Evolutionary conservation across 2,888 invertebrate species (phyloP).

Genomic region (Campopleginae sp.): DNA sequence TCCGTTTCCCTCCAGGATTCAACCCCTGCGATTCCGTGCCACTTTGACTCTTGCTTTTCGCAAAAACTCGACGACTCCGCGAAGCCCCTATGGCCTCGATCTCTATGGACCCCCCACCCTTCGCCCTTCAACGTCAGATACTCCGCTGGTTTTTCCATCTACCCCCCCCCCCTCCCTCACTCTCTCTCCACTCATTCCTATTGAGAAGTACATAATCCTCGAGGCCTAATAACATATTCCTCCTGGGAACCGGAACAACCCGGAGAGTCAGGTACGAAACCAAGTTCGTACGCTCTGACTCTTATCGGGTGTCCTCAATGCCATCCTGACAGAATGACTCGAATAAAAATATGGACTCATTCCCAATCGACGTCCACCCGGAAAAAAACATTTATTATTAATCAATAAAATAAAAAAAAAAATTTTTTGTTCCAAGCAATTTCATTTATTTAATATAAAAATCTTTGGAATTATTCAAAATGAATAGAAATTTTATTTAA

Average conservation of each 20-base stretch:
- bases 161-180: conserved; percentile 38
- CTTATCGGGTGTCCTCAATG: conserved; percentile 4
- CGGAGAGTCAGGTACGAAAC: conserved; percentile 60
- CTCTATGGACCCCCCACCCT: conserved; percentile 1
- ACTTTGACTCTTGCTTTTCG: conserved; percentile 52
- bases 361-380: neutral
- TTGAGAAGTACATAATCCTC: conserved; percentile 79
- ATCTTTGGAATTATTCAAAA: too few relatives aligned
- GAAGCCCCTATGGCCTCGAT: conserved; percentile 29
- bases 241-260: conserved; percentile 70
- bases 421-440: too few relatives aligned
- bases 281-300: neutral
- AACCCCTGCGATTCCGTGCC: conserved; percentile 44
- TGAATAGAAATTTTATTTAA: too few relatives aligned
- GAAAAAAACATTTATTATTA: too few relatives aligned
- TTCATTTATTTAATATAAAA: too few relatives aligned
- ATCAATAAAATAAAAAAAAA: too few relatives aligned
- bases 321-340: neutral
- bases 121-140: conserved; percentile 43
- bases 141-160: conserved; percentile 38
- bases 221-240: conserved; percentile 80
- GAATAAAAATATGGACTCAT: neutral
- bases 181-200: conserved; percentile 61
- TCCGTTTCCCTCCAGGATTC: conserved; percentile 52
- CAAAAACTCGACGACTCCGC: conserved; percentile 43